phyloP scores from a whole-genome alignment of 2,113 vertebrate genomes.

The Bujurquina vittata region DNA sequence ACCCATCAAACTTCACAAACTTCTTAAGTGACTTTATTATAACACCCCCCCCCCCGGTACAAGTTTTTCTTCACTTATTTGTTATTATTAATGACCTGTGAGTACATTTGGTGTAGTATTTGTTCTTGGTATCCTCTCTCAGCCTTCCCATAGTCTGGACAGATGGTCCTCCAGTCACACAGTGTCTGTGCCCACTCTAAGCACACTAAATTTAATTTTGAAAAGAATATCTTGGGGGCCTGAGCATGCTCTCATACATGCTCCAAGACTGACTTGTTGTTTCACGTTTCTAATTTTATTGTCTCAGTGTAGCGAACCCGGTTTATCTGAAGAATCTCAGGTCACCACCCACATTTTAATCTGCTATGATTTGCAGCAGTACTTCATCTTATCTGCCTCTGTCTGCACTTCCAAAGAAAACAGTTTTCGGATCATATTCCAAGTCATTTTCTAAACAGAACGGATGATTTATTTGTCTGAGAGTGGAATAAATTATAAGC shows the following conservation, averaged over 20 bases:
- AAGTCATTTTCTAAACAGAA: conserved; percentile 27
- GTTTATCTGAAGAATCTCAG: conserved; percentile 48
- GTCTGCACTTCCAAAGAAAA: conserved; percentile 41
- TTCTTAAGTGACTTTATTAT: no score
- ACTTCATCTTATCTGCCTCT: conserved; percentile 30
- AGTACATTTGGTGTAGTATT: not conserved
- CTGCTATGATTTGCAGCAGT: conserved; percentile 16
- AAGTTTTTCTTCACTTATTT: no score
- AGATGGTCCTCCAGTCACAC: not conserved
- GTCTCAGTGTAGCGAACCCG: not conserved
- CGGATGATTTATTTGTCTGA: conserved; percentile 37
- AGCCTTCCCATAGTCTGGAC: not conserved
- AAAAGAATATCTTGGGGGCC: not conserved
- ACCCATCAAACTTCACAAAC: no score
- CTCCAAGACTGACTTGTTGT: not conserved
- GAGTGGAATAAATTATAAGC: not conserved
- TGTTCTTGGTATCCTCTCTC: not conserved
- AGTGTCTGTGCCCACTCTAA: not conserved
- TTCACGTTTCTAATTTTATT: conserved; percentile 9
- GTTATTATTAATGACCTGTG: not conserved
- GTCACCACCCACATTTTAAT: conserved; percentile 23
- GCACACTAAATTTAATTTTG: conserved; percentile 3
- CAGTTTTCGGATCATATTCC: conserved; percentile 11
- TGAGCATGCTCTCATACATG: not conserved
- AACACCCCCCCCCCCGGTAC: no score